Conservation (phyloP, 2,113 vertebrate genomes). For the Oophaga pumilio region DNA sequence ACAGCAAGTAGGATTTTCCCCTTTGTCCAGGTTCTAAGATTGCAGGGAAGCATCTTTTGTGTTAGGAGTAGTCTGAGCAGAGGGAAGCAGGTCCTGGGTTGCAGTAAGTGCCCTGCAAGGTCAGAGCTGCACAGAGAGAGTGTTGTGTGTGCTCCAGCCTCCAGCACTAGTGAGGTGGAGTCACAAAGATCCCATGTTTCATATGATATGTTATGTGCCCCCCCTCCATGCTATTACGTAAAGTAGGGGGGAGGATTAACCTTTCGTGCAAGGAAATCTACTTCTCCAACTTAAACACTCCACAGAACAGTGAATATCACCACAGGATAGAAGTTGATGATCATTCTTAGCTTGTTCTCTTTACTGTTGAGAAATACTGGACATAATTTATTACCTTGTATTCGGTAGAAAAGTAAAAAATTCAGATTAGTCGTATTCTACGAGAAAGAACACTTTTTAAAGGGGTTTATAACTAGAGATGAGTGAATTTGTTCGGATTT, state of each 20-base stretch:
- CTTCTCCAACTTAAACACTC: neutral
- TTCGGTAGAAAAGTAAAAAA: too few relatives aligned
- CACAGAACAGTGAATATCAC: neutral
- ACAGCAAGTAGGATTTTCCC: neutral
- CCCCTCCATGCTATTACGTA: slow-evolving; percentile 41
- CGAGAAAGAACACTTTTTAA: too few relatives aligned
- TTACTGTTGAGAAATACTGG: neutral
- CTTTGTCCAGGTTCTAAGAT: neutral
- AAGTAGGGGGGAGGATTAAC: slow-evolving; percentile 28
- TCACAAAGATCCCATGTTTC: slow-evolving; percentile 49
- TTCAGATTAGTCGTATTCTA: too few relatives aligned
- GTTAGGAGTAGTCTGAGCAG: neutral
- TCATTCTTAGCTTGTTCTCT: neutral
- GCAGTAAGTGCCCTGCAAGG: slow-evolving; percentile 12
- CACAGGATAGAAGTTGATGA: neutral
- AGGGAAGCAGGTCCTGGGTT: slow-evolving; percentile 25
- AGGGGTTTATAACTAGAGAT: too few relatives aligned
- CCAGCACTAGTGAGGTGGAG: slow-evolving; percentile 48
- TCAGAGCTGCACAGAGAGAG: slow-evolving; percentile 36
- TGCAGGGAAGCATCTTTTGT: slow-evolving; percentile 25
- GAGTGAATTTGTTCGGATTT: too few relatives aligned
- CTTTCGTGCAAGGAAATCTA: neutral
- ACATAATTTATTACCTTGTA: neutral
- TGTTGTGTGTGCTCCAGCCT: slow-evolving; percentile 24
- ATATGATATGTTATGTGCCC: slow-evolving; percentile 49